phyloP scores from a whole-genome alignment of 1,140 invertebrate species.

The Neelides sp. region DNA sequence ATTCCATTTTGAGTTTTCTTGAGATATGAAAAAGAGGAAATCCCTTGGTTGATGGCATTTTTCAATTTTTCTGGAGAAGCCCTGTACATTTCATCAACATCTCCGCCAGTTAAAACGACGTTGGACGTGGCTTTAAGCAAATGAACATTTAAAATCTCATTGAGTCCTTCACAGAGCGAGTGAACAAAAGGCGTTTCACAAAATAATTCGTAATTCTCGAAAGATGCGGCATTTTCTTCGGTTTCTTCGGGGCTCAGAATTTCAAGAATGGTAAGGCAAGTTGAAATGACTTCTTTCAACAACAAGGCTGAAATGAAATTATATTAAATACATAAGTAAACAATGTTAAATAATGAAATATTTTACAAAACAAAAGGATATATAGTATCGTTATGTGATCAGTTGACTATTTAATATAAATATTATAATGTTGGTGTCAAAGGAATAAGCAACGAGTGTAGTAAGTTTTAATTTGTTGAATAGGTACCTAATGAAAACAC shows the following conservation, averaged over 20 bases:
- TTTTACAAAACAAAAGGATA: too few species aligned
- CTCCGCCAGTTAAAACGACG: background rate
- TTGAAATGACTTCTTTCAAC: conserved; percentile 16
- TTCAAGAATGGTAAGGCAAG: conserved; percentile 19
- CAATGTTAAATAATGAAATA: too few species aligned
- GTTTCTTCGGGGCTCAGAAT: conserved; percentile 2
- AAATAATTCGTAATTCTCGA: conserved; percentile 5
- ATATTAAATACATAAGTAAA: background rate
- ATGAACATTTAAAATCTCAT: conserved; percentile 14
- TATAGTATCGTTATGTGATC: too few species aligned
- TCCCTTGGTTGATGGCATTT: conserved; percentile 17
- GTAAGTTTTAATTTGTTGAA: too few species aligned
- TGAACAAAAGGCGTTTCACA: conserved; percentile 16
- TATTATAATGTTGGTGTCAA: too few species aligned
- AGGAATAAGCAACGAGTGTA: too few species aligned
- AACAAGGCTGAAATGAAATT: conserved; percentile 11
- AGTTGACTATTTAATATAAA: too few species aligned
- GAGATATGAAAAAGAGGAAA: conserved; percentile 8
- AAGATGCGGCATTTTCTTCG: background rate
- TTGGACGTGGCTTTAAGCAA: background rate
- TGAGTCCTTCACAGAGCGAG: conserved; percentile 22
- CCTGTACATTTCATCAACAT: conserved; percentile 9
- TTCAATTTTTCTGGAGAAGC: conserved; percentile 18
- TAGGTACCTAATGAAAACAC: too few species aligned
- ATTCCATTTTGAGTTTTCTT: conserved; percentile 7